A percentile compares a stretch with the other conserved stretches of the same genome.
These are phyloP conservation scores for Corythoichthys haematopterus DNA, from an alignment of 2,113 vertebrate species.

Conservation along the genomic window DNA sequence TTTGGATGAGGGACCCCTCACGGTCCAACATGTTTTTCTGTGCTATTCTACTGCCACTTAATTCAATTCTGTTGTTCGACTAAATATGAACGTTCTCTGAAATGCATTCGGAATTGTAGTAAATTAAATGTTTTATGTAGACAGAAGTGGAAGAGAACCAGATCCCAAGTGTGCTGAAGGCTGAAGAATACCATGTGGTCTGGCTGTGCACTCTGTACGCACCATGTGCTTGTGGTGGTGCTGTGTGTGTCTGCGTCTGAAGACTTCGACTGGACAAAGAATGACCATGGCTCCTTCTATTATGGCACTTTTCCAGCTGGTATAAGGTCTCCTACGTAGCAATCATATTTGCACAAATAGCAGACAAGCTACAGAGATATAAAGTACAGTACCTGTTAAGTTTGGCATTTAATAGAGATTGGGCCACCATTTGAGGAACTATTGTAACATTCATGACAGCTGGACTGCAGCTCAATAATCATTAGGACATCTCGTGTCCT, in stretches of 20 bases:
- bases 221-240: slow-evolving; percentile 73
- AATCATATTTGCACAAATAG: not conserved
- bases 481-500: not conserved
- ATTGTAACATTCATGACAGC: not conserved
- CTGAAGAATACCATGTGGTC: slow-evolving; percentile 61
- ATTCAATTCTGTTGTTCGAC: not conserved
- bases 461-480: not conserved
- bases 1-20: slow-evolving; percentile 50
- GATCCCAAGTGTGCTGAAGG: slow-evolving; percentile 41
- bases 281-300: slow-evolving; percentile 84
- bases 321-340: slow-evolving; percentile 51
- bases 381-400: not conserved
- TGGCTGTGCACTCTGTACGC: slow-evolving; percentile 35
- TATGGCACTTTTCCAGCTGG: slow-evolving; percentile 88
- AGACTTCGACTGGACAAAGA: slow-evolving; percentile 81
- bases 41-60: slow-evolving; percentile 14
- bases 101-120: not conserved
- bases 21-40: slow-evolving; percentile 41
- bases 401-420: not conserved
- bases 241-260: slow-evolving; percentile 67
- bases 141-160: slow-evolving; percentile 40
- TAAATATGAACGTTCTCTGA: not conserved
- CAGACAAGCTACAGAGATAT: not conserved
- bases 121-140: slow-evolving; percentile 22
- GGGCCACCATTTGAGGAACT: too few relatives aligned